phyloP scores from a whole-genome alignment of 2,797 vertebrate species.

The Podarcis lilfordi region DNA sequence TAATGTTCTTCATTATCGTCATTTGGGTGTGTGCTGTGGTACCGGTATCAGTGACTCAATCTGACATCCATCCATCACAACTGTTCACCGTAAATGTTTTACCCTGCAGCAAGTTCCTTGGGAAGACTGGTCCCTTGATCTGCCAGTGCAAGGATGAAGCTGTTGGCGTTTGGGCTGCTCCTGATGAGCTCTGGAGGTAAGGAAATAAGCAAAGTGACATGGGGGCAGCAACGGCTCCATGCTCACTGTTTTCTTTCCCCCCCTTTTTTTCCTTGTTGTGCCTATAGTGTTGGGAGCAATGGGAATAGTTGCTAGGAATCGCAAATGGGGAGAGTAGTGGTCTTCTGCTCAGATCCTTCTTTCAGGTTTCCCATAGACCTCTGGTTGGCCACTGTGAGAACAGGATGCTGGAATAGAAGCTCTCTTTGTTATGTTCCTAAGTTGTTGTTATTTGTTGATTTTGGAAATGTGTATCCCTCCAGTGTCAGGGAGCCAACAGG shows the following conservation, averaged over 20 bases:
- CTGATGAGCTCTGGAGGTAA: slow-evolving; percentile 22
- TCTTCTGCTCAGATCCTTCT: too few species aligned
- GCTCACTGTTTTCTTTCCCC: too few species aligned
- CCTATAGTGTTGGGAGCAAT: not conserved
- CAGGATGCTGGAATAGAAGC: too few species aligned
- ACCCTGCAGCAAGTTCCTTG: slow-evolving; percentile 4
- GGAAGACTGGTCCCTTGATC: not conserved
- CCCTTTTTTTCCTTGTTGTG: too few species aligned
- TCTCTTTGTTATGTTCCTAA: too few species aligned
- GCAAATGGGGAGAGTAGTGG: too few species aligned
- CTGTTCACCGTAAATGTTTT: not conserved
- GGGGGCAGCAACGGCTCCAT: not conserved
- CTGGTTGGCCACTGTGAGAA: too few species aligned
- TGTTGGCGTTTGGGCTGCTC: not conserved
- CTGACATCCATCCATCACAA: not conserved
- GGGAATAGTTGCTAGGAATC: not conserved
- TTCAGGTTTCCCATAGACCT: too few species aligned
- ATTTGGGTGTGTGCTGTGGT: not conserved
- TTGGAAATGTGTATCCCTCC: too few species aligned
- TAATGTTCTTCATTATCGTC: not conserved
- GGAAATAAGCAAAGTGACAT: not conserved
- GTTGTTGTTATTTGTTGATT: too few species aligned
- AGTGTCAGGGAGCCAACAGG: too few species aligned
- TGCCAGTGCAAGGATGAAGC: not conserved
- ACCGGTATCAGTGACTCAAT: not conserved